Percentiles rank a stretch among this genome's conserved stretches.
Evolutionary conservation across 1,140 invertebrate species (phyloP).

Genomic region (Idris sp.): DNA sequence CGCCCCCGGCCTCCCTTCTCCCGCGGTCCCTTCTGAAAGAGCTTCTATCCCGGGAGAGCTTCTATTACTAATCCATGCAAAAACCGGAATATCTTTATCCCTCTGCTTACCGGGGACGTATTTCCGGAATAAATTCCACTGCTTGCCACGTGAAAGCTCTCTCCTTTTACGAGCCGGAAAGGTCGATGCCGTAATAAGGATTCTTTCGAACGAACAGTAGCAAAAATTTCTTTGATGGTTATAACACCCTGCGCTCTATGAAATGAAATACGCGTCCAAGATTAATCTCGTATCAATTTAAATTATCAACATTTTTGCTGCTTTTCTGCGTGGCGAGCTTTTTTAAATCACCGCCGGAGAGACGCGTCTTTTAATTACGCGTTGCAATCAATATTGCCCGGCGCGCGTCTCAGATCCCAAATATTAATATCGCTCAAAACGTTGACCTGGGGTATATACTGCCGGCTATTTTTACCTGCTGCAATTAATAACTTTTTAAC

Average conservation of each 20-base stretch:
- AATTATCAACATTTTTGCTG: conserved; percentile 62
- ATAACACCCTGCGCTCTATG: conserved; percentile 56
- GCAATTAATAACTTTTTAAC: conserved; percentile 36
- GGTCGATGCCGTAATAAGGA: conserved; percentile 65
- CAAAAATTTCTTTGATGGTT: conserved; percentile 66
- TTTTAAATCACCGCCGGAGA: conserved; percentile 46
- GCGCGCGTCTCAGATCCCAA: conserved; percentile 43
- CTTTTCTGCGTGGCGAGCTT: conserved; percentile 46
- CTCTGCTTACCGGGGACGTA: conserved; percentile 75
- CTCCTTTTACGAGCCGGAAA: conserved; percentile 63
- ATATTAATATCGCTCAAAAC: conserved; percentile 40
- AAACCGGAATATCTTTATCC: conserved; percentile 79
- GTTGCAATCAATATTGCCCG: conserved; percentile 47
- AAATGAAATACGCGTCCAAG: conserved; percentile 59
- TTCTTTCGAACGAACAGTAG: conserved; percentile 65
- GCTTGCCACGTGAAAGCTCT: conserved; percentile 67
- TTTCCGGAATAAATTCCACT: conserved; percentile 77
- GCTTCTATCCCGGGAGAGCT: conserved; percentile 77
- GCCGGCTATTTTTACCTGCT: conserved; percentile 10
- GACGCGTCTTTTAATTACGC: conserved; percentile 57
- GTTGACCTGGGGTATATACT: not conserved
- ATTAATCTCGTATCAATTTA: conserved; percentile 63
- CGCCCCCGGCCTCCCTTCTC: conserved; percentile 59
- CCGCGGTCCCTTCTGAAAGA: conserved; percentile 73
- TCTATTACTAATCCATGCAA: conserved; percentile 79